Evolutionary conservation across 1,140 invertebrate genomes (phyloP).

Genomic region (Tenebrio molitor): DNA sequence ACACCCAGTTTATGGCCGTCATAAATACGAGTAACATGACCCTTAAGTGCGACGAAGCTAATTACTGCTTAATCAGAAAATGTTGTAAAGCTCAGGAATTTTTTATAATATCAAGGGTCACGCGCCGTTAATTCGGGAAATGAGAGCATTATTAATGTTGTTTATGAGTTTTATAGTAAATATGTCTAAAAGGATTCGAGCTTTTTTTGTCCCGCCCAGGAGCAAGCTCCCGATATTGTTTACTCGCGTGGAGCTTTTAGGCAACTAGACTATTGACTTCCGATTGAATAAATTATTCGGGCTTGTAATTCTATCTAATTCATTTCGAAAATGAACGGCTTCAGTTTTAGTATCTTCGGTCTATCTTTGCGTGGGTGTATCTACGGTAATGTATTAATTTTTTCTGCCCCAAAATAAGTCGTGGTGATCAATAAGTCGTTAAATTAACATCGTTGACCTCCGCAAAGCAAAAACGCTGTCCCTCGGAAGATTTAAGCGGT

Average conservation of each 20-base stretch:
- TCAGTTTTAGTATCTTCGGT: conserved; percentile 1
- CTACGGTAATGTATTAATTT: too few relatives aligned
- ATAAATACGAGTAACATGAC: conserved; percentile 19
- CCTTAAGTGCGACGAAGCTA: conserved; percentile 7
- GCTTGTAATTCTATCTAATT: background rate
- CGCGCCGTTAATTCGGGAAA: background rate
- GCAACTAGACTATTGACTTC: background rate
- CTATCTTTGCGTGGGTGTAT: too few relatives aligned
- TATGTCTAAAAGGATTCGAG: background rate
- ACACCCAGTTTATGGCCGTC: conserved; percentile 5
- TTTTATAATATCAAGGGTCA: conserved; percentile 7
- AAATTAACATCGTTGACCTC: too few relatives aligned
- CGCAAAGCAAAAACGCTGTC: too few relatives aligned
- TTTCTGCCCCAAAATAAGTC: too few relatives aligned
- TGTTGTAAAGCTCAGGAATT: background rate
- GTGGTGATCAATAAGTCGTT: too few relatives aligned
- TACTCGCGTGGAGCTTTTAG: background rate
- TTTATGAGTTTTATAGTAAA: background rate
- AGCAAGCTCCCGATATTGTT: too few relatives aligned
- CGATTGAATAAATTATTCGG: conserved; percentile 2
- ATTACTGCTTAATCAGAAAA: conserved; percentile 28
- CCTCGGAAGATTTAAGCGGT: too few relatives aligned
- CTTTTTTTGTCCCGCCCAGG: too few relatives aligned
- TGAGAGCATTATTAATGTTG: background rate
- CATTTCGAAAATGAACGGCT: conserved; percentile 14